These are phyloP conservation scores for Nebria ingens DNA, from an alignment of 1,140 invertebrate species.

Conservation along the genomic window DNA sequence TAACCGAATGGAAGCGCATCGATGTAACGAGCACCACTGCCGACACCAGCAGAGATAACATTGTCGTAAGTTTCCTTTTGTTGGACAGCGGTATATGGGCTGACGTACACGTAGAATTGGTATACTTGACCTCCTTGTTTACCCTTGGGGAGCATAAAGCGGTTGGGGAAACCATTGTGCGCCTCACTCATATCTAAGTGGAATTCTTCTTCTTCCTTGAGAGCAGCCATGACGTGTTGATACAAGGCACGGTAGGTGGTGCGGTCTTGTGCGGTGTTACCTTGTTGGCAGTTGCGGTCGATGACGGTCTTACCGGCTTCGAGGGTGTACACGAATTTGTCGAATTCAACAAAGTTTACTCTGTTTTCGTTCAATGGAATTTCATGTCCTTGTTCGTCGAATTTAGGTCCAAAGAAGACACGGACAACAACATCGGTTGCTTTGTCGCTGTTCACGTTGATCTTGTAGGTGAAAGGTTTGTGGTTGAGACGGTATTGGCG, in stretches of 20 bases:
- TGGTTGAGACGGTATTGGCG: constrained; percentile 43
- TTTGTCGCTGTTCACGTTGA: constrained; percentile 46
- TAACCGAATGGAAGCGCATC: constrained; percentile 43
- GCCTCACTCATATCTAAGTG: constrained; percentile 40
- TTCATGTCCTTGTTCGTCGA: constrained; percentile 42
- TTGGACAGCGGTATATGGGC: constrained; percentile 34
- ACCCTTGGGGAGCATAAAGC: constrained; percentile 50
- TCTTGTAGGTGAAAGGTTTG: constrained; percentile 51
- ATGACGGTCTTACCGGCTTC: constrained; percentile 50
- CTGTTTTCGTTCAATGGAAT: constrained; percentile 35
- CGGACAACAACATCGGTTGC: constrained; percentile 43
- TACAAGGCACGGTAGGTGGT: constrained; percentile 47
- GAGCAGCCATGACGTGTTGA: constrained; percentile 41
- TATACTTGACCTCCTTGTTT: constrained; percentile 46
- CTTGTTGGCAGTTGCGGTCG: constrained; percentile 42
- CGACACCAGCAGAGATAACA: neutral
- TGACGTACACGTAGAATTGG: constrained; percentile 46
- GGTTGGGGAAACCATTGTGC: constrained; percentile 45
- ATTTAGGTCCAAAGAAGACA: constrained; percentile 59
- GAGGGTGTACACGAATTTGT: constrained; percentile 52
- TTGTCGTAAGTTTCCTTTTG: neutral
- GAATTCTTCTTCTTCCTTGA: constrained; percentile 37
- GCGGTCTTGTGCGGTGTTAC: constrained; percentile 35
- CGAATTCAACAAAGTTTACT: constrained; percentile 50
- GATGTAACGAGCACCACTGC: constrained; percentile 19